Conservation (phyloP, 2,888 invertebrate genomes). For the Thera britannica region DNA sequence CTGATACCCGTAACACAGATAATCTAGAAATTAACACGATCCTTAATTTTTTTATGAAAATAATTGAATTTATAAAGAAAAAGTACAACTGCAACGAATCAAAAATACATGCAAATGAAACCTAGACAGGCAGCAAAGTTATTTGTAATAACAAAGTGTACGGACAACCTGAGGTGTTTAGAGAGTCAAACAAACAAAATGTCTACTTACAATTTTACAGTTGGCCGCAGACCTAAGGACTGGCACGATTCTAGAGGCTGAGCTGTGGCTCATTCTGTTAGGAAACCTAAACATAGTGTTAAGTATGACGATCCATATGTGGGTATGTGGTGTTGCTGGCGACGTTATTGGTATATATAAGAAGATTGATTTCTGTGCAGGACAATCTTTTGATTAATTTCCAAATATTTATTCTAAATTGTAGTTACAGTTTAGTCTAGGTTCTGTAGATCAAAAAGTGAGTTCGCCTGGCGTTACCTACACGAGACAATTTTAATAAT, state of each 20-base stretch:
- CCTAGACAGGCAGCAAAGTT: background rate
- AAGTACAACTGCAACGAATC: too few species aligned
- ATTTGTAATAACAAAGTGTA: constrained; percentile 1
- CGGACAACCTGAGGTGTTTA: constrained; percentile 24
- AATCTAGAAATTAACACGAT: too few species aligned
- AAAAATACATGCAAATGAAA: background rate
- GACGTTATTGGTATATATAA: background rate
- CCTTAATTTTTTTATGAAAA: too few species aligned
- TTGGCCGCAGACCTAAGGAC: constrained; percentile 38
- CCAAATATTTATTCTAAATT: too few species aligned
- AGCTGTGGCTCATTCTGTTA: constrained; percentile 14
- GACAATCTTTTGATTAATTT: background rate
- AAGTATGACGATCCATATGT: background rate
- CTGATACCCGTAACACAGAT: too few species aligned
- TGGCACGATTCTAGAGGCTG: constrained; percentile 21
- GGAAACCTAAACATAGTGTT: constrained; percentile 10
- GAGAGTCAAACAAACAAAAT: constrained; percentile 36
- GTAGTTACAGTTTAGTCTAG: too few species aligned
- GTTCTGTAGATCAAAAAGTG: too few species aligned
- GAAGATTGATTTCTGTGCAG: background rate
- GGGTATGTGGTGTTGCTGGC: background rate
- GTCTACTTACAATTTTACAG: constrained; percentile 41
- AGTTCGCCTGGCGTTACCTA: too few species aligned
- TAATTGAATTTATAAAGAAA: too few species aligned
- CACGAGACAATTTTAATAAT: background rate